Percentiles rank a stretch among this genome's conserved stretches.
phyloP scores from a whole-genome alignment of 2,113 vertebrate genomes.

The Odocoileus hemionus region DNA sequence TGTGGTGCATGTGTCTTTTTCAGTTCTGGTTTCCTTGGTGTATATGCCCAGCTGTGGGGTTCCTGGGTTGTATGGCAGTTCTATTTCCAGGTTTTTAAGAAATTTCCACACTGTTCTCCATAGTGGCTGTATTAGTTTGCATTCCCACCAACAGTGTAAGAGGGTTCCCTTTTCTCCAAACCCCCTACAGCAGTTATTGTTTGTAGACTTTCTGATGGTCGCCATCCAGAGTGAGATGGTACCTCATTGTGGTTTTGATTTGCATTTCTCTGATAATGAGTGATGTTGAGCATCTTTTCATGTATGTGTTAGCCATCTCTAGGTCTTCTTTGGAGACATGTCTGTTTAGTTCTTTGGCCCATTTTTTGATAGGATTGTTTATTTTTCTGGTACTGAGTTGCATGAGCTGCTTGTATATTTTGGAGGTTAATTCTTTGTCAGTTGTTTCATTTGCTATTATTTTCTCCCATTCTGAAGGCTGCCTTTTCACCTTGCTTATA shows the following conservation, averaged over 20 bases:
- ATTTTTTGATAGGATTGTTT: not conserved
- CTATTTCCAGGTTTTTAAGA: not conserved
- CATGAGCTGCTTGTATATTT: not conserved
- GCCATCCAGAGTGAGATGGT: accelerated
- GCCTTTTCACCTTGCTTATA: not conserved
- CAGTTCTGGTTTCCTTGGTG: not conserved
- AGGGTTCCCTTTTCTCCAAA: not conserved
- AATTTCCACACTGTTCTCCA: not conserved
- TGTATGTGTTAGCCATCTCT: not conserved
- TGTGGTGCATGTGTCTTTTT: not conserved
- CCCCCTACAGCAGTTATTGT: not conserved
- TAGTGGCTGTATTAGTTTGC: not conserved
- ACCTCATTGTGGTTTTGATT: not conserved
- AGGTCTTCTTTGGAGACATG: not conserved
- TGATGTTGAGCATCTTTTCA: not conserved
- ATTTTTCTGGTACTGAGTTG: not conserved
- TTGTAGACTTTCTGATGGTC: not conserved
- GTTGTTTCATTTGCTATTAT: not conserved
- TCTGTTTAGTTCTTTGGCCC: not conserved
- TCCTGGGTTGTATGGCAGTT: not conserved
- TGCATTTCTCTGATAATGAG: not conserved
- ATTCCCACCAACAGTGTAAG: not conserved
- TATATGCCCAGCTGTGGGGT: not conserved
- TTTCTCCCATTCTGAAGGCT: not conserved
- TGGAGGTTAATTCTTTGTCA: not conserved